These are phyloP conservation scores for Idaea straminata DNA, from an alignment of 2,888 invertebrate species.

Conservation along the genomic window DNA sequence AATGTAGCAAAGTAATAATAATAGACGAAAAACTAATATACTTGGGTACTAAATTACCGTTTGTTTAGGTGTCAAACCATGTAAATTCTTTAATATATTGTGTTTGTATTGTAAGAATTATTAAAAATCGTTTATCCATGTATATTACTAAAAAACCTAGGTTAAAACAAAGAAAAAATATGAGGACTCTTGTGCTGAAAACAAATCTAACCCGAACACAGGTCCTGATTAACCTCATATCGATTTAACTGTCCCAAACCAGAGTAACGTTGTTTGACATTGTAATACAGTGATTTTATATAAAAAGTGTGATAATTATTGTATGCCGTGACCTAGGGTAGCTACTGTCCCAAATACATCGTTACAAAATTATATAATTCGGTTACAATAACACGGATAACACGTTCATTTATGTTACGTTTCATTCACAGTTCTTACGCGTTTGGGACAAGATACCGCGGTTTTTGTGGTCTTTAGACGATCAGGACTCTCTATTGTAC, in stretches of 20 bases:
- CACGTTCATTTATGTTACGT: conserved; percentile 7
- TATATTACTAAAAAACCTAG: neutral
- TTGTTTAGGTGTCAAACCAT: too few species aligned
- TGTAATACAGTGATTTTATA: neutral
- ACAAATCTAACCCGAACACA: neutral
- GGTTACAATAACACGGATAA: conserved; percentile 14
- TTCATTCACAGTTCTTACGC: conserved; percentile 2
- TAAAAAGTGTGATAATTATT: neutral
- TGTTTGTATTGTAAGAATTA: neutral
- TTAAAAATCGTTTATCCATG: neutral
- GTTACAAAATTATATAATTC: conserved; percentile 21
- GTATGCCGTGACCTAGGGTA: neutral
- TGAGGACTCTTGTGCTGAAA: neutral
- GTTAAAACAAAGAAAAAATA: neutral
- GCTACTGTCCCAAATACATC: neutral
- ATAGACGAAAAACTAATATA: too few species aligned
- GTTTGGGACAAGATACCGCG: neutral
- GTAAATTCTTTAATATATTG: too few species aligned
- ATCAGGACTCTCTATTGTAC: neutral
- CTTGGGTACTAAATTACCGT: too few species aligned
- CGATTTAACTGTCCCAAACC: conserved; percentile 26
- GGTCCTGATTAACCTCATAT: conserved; percentile 22
- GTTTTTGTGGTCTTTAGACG: neutral
- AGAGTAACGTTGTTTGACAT: neutral
- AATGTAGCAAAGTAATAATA: too few species aligned